These are phyloP conservation scores for Machimus rusticus DNA, from an alignment of 2,888 invertebrate genomes.

Conservation along the genomic window DNA sequence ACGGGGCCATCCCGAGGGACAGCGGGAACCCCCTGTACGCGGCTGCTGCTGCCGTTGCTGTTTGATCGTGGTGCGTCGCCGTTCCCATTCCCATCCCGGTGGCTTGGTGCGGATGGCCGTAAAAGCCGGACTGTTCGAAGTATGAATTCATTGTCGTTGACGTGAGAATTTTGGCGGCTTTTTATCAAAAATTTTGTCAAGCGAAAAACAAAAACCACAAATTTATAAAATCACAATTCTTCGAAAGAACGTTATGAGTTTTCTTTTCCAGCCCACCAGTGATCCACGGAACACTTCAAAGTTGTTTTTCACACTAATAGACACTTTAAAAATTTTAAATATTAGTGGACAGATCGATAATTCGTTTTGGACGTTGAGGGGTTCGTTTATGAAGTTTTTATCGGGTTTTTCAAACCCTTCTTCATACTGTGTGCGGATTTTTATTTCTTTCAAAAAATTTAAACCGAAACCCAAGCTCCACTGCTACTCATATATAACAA, in stretches of 20 bases:
- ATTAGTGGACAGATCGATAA: neutral
- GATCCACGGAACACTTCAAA: neutral
- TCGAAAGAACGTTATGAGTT: neutral
- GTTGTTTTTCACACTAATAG: neutral
- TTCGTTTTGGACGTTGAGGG: neutral
- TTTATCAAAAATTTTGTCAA: slow-evolving; percentile 41
- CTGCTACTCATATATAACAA: neutral
- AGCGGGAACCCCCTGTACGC: slow-evolving; percentile 86
- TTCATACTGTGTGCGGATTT: neutral
- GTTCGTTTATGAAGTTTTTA: neutral
- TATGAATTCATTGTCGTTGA: slow-evolving; percentile 85
- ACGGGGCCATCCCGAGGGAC: slow-evolving; percentile 85
- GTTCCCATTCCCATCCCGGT: slow-evolving; percentile 72
- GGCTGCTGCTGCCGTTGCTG: slow-evolving; percentile 69
- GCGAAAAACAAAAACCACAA: neutral
- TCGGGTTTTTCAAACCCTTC: neutral
- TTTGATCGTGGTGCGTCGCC: slow-evolving; percentile 77
- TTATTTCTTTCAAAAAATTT: neutral
- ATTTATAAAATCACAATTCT: neutral
- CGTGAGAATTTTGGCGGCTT: slow-evolving; percentile 63
- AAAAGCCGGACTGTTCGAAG: slow-evolving; percentile 95
- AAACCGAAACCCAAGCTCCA: neutral
- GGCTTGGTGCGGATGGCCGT: slow-evolving; percentile 89
- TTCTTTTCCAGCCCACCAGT: neutral
- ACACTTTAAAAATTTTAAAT: neutral